A percentile compares a stretch with the other conserved stretches of the same genome.
Conservation (phyloP, 2,888 invertebrate genomes). For the Coleophora flavipennella region DNA sequence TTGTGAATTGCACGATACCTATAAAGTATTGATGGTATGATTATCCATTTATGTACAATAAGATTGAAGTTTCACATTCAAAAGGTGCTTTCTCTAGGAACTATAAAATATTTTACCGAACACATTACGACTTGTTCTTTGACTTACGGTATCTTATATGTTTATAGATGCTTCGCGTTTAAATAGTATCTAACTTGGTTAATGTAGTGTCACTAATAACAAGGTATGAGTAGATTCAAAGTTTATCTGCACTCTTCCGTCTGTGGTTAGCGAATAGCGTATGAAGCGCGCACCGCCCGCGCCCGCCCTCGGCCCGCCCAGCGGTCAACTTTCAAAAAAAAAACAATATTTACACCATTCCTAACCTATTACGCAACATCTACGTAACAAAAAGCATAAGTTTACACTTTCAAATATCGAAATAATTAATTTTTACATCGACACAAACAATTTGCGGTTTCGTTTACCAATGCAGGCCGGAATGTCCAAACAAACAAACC, state of each 20-base stretch:
- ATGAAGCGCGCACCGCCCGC: conserved; percentile 8
- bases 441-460: conserved; percentile 4
- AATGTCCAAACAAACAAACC: conserved; percentile 28
- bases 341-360: neutral
- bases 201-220: too few species aligned
- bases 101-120: neutral
- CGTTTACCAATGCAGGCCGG: conserved; percentile 5
- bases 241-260: neutral
- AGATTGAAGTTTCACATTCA: too few species aligned
- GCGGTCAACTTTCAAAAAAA: neutral
- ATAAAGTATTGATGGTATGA: too few species aligned
- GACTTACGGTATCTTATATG: neutral
- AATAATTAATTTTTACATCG: conserved; percentile 1
- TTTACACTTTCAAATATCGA: conserved; percentile 1
- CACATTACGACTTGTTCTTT: neutral
- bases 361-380: conserved; percentile 2
- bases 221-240: too few species aligned
- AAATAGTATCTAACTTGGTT: too few species aligned
- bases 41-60: too few species aligned
- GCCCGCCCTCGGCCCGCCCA: conserved; percentile 13
- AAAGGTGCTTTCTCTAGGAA: conserved; percentile 1
- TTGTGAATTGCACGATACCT: too few species aligned
- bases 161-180: too few species aligned
- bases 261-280: conserved; percentile 3
- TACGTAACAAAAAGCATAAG: neutral